Evolutionary conservation across 2,113 vertebrate genomes (phyloP).

Genomic region (Nycticryphes semicollaris): DNA sequence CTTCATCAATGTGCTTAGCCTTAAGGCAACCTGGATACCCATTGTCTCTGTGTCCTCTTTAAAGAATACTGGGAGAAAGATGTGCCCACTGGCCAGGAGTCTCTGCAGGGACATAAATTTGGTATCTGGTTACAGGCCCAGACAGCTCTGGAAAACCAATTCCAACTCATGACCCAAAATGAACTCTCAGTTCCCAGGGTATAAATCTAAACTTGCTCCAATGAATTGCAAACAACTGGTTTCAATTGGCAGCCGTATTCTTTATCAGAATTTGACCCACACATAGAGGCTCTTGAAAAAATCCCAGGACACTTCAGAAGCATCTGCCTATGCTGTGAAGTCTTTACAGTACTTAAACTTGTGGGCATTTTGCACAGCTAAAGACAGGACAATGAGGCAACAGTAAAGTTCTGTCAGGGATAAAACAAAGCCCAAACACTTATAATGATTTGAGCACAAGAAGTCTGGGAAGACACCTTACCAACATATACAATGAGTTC

Average conservation of each 20-base stretch:
- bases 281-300: not conserved
- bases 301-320: not conserved
- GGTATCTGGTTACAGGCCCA: not conserved
- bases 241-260: not conserved
- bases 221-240: not conserved
- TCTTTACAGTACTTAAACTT: not conserved
- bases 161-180: not conserved
- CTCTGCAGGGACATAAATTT: not conserved
- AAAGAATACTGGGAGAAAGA: not conserved
- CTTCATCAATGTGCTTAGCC: not conserved
- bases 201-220: not conserved
- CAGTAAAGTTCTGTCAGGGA: not conserved
- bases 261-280: not conserved
- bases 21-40: not conserved
- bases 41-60: not conserved
- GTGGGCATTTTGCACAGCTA: not conserved
- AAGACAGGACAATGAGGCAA: not conserved
- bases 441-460: not conserved
- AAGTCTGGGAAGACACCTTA: not conserved
- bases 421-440: not conserved
- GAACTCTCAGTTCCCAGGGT: not conserved
- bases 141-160: not conserved
- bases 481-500: not conserved
- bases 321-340: not conserved
- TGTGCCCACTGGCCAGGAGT: not conserved